Base-by-base conservation (phyloP, 1,140 invertebrate species). In the Magallana ariakensis region DNA sequence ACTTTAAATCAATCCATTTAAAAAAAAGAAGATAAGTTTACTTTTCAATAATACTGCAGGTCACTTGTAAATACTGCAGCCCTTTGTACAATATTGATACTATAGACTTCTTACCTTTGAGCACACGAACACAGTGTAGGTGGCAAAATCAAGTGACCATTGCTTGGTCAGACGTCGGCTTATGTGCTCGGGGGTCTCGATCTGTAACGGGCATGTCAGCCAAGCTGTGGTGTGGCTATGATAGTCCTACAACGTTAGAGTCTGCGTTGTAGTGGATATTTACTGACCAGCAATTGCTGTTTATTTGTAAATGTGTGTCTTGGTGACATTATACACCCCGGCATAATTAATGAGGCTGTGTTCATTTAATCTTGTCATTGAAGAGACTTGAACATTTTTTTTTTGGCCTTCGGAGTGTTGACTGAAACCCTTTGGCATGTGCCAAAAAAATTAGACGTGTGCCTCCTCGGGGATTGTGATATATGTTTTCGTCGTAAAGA, bases 341-440 rank as follows among this genome's bases (percentile, higher is more conserved):
- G 22, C 10, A 33, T 75, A 75, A 75, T 75, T 75, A 75, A 75
- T 75, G 66, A n/a, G 66, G 19, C 10, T 5, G 66, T 75, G 66
- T 75, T 75, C 22, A 22, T 75, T 75, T 26, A 75, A 75, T 75
- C 66, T 75, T 46, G 66, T 75, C 66, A 19, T 11, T 33, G 22
- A 11, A 75, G 66, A 75, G 66, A 75, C 66, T 26, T 13, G 66
- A 75, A 75, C 33, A 19, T 75, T 22, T 70, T 70, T 75, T 13
- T 62, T 62, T 16, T 62, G 19, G 33, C 22, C 19, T 46, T 62
- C 16, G 58, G 33, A 75, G 66, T 75, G 66, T 26, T 26, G 66
- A 75, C 22, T 75, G 66, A 75, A 75, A 75, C 26, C 66, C 15
- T 75, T 75, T 75, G 66, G 26, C 22, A 26, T 75, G 66, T 75